These are phyloP conservation scores for Bos indicus DNA, from an alignment of 2,113 vertebrate genomes.

Conservation along the genomic window DNA sequence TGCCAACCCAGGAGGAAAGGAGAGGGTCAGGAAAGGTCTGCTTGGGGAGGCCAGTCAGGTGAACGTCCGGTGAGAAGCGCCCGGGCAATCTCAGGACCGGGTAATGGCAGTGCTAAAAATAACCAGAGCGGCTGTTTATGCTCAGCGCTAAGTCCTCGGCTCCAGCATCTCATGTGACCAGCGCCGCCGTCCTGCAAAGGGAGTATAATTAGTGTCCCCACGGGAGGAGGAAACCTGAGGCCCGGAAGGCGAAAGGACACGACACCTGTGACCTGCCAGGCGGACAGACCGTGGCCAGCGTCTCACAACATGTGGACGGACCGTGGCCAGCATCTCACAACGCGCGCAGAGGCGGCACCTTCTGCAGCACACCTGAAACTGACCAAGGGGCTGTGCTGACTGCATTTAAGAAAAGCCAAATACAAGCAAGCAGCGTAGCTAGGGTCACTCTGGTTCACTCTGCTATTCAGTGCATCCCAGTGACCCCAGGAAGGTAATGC, in stretches of 20 bases:
- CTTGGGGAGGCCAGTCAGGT: not conserved
- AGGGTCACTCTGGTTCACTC: not conserved
- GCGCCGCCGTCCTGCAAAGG: fast-evolving
- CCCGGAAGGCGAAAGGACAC: not conserved
- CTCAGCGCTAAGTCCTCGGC: not conserved
- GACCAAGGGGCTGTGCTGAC: fast-evolving
- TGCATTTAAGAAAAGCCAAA: fast-evolving
- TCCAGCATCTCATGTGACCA: not conserved
- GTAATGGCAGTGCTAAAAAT: not conserved
- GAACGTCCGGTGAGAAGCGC: not conserved
- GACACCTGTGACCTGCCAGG: too few species aligned
- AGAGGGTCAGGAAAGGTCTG: not conserved
- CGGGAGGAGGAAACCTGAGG: not conserved
- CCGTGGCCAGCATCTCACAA: too few species aligned
- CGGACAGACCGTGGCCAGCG: fast-evolving
- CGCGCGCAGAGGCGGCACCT: not conserved
- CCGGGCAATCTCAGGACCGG: not conserved
- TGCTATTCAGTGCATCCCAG: fast-evolving
- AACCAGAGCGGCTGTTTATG: not conserved
- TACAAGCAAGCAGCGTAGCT: fast-evolving
- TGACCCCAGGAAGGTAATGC: fast-evolving
- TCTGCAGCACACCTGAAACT: too few species aligned
- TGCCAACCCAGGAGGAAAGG: not conserved
- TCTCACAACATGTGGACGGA: not conserved
- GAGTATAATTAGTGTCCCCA: not conserved